Conservation (phyloP, 2,797 vertebrate species). For the Mustela erminea region DNA sequence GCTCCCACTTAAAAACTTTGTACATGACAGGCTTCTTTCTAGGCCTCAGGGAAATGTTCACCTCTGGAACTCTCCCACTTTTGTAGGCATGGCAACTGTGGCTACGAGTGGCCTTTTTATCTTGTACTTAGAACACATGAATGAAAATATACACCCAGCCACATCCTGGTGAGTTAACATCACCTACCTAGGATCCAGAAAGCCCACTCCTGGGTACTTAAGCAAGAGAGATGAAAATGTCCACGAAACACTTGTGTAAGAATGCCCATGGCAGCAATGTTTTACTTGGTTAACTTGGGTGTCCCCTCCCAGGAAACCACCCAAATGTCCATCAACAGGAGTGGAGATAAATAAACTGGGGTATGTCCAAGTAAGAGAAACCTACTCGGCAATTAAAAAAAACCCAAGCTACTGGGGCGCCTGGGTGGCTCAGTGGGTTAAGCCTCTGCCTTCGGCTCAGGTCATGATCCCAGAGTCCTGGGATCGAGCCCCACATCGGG, state of each 20-base stretch:
- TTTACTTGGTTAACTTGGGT: neutral
- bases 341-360: neutral
- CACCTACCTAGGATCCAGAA: neutral
- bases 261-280: neutral
- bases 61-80: neutral
- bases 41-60: neutral
- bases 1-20: fast-evolving
- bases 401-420: too few species aligned
- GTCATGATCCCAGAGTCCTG: too few species aligned
- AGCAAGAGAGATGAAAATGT: neutral
- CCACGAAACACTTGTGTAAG: neutral
- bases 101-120: neutral
- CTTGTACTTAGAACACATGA: neutral
- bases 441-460: too few species aligned
- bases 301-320: neutral
- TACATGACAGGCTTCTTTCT: neutral
- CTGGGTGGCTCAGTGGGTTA: too few species aligned
- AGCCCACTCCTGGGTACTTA: neutral
- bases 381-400: neutral
- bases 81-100: constrained; percentile 43
- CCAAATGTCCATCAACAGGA: neutral
- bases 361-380: neutral
- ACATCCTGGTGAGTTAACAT: neutral
- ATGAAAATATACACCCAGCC: neutral
- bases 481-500: too few species aligned